Evolutionary conservation across 2,113 vertebrate genomes (phyloP).

Genomic region (Dolichallabes microphthalmus): DNA sequence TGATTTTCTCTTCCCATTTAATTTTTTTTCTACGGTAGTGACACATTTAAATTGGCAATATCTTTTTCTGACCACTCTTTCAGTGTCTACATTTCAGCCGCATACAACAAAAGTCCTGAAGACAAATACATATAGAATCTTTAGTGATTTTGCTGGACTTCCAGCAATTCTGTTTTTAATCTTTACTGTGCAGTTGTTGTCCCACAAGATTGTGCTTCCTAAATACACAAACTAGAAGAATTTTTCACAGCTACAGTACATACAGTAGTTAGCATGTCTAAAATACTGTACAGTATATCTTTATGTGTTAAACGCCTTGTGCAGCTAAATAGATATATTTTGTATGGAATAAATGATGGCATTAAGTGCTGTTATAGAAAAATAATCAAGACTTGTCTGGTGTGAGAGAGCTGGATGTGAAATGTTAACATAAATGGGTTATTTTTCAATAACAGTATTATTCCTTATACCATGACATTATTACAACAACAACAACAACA

Average conservation of each 20-base stretch:
- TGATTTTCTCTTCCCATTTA: too few species aligned
- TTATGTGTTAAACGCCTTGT: background rate
- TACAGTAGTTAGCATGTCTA: background rate
- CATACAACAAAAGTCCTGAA: too few species aligned
- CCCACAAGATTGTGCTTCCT: too few species aligned
- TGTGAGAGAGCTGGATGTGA: background rate
- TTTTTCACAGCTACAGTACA: background rate
- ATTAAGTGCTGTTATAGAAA: background rate
- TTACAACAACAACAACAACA: too few species aligned
- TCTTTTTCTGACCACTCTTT: too few species aligned
- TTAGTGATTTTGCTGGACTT: too few species aligned
- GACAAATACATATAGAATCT: too few species aligned
- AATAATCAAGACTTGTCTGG: background rate
- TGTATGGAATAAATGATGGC: background rate
- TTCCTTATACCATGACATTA: background rate
- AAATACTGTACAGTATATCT: background rate
- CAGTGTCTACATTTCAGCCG: too few species aligned
- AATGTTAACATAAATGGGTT: background rate
- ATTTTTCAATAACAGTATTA: background rate
- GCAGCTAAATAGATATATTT: background rate
- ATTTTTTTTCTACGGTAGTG: too few species aligned
- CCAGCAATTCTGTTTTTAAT: too few species aligned
- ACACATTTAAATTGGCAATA: too few species aligned
- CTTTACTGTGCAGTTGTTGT: too few species aligned
- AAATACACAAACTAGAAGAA: background rate